Conservation (phyloP, 2,888 invertebrate genomes). For the Poecilus cupreus region DNA sequence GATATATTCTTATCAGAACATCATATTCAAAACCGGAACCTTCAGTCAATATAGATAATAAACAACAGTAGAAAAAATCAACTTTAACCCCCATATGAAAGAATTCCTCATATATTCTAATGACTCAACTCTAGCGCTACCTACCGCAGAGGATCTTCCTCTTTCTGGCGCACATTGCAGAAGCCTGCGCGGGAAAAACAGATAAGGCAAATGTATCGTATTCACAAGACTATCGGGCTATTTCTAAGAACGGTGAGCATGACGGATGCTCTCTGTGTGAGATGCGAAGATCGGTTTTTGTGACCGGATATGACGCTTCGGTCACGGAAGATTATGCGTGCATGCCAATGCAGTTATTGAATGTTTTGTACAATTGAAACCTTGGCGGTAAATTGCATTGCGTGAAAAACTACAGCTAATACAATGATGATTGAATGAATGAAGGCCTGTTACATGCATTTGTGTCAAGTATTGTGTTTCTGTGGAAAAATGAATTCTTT, state of each 20-base stretch:
- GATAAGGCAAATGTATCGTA: constrained; percentile 52
- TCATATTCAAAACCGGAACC: constrained; percentile 34
- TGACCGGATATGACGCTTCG: constrained; percentile 29
- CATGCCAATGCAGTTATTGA: neutral
- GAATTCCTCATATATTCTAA: neutral
- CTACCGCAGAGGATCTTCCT: neutral
- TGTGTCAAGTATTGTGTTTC: neutral
- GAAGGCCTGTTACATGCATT: constrained; percentile 11
- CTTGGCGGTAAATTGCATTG: constrained; percentile 7
- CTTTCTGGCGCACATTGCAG: neutral
- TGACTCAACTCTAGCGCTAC: neutral
- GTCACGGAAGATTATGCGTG: neutral
- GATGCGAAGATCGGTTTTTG: constrained; percentile 3
- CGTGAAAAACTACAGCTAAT: neutral
- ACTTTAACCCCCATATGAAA: neutral
- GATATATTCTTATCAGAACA: constrained; percentile 12
- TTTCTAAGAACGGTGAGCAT: constrained; percentile 44
- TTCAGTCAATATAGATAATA: constrained; percentile 20
- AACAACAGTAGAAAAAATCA: neutral
- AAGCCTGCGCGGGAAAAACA: neutral
- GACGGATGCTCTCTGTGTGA: constrained; percentile 35
- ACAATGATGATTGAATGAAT: neutral
- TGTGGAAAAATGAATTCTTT: neutral
- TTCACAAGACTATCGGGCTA: constrained; percentile 27
- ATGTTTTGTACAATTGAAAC: neutral